phyloP scores from a whole-genome alignment of 2,113 vertebrate genomes.

The Carassius gibelio region DNA sequence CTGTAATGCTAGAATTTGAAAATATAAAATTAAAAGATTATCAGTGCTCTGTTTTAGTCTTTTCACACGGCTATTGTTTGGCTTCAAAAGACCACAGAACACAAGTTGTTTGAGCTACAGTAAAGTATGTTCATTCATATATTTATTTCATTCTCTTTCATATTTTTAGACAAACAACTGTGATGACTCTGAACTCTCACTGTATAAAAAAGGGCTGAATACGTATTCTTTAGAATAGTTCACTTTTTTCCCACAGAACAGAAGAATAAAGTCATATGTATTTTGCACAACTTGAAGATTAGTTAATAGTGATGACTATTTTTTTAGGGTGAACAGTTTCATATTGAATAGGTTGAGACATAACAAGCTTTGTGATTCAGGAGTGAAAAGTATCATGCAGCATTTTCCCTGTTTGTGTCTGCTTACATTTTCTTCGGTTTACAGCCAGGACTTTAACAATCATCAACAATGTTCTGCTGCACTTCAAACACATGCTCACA shows the following conservation, averaged over 20 bases:
- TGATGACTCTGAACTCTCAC: neutral
- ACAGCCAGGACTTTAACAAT: slow-evolving; percentile 21
- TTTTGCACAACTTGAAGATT: neutral
- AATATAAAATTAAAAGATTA: neutral
- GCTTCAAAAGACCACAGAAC: neutral
- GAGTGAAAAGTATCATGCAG: neutral
- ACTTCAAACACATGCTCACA: slow-evolving; percentile 29
- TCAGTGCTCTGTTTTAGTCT: neutral
- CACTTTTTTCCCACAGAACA: neutral
- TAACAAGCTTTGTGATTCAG: neutral
- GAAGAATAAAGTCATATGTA: neutral
- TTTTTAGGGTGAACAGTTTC: neutral
- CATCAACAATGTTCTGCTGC: slow-evolving; percentile 23
- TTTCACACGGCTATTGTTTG: neutral
- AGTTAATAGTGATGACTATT: neutral
- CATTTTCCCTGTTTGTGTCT: neutral
- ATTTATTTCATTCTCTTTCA: neutral
- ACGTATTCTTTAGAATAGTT: neutral
- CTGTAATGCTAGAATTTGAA: neutral
- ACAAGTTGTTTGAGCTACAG: neutral
- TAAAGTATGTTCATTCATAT: neutral
- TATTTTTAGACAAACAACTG: neutral
- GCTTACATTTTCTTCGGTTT: slow-evolving; percentile 34
- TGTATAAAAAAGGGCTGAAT: neutral
- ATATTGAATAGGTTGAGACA: neutral